A percentile compares a stretch with the other conserved stretches of the same genome.
phyloP scores from a whole-genome alignment of 2,797 vertebrate species.

The Sebastes nivosus region DNA sequence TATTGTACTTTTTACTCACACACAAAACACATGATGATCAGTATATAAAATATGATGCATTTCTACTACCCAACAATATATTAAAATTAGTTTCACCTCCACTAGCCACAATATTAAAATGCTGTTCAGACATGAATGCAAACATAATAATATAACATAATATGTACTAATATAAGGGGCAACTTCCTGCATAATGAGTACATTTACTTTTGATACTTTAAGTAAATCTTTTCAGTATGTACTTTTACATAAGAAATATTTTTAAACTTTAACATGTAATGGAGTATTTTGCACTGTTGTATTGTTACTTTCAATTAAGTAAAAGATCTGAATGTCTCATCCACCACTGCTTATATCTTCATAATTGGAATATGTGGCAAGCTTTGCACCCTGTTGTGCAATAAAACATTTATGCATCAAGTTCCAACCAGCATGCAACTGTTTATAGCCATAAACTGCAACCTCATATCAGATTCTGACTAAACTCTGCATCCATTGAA shows the following conservation, averaged over 20 bases:
- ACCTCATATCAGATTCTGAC: constrained; percentile 5
- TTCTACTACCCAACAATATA: neutral
- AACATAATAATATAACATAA: neutral
- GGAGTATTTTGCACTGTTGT: neutral
- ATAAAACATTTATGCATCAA: neutral
- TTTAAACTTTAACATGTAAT: neutral
- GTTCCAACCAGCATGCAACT: neutral
- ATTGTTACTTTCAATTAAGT: neutral
- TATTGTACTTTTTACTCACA: neutral
- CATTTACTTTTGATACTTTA: neutral
- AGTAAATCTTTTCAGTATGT: neutral
- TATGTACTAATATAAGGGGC: neutral
- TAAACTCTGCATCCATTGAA: constrained; percentile 17
- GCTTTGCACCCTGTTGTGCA: neutral
- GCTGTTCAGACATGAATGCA: neutral
- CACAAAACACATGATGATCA: neutral
- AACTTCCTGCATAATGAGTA: neutral
- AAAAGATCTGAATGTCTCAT: neutral
- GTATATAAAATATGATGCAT: neutral
- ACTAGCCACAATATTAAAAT: neutral
- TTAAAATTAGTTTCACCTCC: neutral
- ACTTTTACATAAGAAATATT: neutral
- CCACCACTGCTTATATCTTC: neutral
- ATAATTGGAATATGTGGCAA: neutral
- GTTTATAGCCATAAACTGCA: neutral